These are phyloP conservation scores for Pterostichus niger DNA, from an alignment of 2,888 invertebrate genomes.

Conservation along the genomic window DNA sequence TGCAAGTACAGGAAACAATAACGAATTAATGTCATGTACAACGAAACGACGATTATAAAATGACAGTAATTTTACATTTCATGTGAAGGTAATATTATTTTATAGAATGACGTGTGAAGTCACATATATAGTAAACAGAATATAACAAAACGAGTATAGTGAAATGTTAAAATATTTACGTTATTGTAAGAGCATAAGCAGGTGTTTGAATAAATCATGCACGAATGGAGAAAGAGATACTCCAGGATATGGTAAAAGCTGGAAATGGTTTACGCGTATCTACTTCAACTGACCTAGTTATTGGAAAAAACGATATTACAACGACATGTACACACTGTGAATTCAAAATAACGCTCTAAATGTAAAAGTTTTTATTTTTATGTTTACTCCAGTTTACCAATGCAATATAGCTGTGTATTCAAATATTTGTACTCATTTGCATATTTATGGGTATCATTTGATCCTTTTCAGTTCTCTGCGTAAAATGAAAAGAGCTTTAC, in stretches of 20 bases:
- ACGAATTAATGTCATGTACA: too few species aligned
- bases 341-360: constrained; percentile 39
- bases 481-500: constrained; percentile 40
- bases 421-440: constrained; percentile 44
- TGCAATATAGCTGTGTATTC: constrained; percentile 39
- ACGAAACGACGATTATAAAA: too few species aligned
- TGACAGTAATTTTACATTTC: too few species aligned
- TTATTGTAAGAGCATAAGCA: constrained; percentile 44
- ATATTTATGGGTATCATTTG: constrained; percentile 50
- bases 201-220: constrained; percentile 42
- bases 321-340: constrained; percentile 20
- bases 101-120: constrained; percentile 11
- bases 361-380: constrained; percentile 50
- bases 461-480: constrained; percentile 40
- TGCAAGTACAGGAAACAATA: too few species aligned
- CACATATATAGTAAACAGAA: constrained; percentile 5
- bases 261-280: constrained; percentile 36
- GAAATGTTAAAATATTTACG: constrained; percentile 30
- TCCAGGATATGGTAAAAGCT: constrained; percentile 31
- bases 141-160: constrained; percentile 18
- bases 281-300: constrained; percentile 40
- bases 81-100: too few species aligned
- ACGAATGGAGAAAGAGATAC: constrained; percentile 18
- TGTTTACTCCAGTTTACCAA: constrained; percentile 35
- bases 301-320: constrained; percentile 40